Evolutionary conservation across 2,113 vertebrate species (phyloP), one percentile per base, ranked within the genome.

Genomic region (Pogona vitticeps): DNA sequence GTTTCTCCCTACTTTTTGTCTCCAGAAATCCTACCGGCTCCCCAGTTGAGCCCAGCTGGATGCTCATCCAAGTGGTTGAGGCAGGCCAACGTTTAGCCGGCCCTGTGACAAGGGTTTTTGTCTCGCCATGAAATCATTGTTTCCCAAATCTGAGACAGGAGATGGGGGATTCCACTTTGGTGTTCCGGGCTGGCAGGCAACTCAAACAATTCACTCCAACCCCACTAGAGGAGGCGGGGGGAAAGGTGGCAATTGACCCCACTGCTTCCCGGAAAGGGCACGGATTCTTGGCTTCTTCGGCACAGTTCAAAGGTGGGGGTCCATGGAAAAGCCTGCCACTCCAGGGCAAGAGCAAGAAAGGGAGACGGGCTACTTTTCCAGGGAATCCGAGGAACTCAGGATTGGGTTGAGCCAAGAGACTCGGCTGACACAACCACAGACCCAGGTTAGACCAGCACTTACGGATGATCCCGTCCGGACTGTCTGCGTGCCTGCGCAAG

Each of bases 391-490:
- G n/a, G 6, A 14, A 87, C 68, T 71, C 88, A 46, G 56, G 38
- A 28, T 6, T 17, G 13, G 63, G 36, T 71, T 5, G 31, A 8
- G 31, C 36, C 21, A 15, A 46, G 61, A 65, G 65, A 26, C 5
- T 31, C 28, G 6, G 1, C 65, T 26, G 65, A 26, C 68, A 82
- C 70, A 76, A 9, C 33, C 31, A 79, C 86, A 76, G 2, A 7
- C 0, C 70, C 61, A 61, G 12, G 0, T 1, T 0, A 2, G 28
- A 83, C 79, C 63, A 42, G 72, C 89, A 97, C 98, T 97, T 94
- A 99, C 98, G 98, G 92, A 98, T 97, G 93, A 98, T 95, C 14
- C 98, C 97, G 72, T 98, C 98, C 2, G 96, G 93, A 70, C 96
- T 97, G 52, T 98, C 98, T 3, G 84, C 95, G 0, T 94, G 95